Percentiles rank a stretch among this genome's conserved stretches.
Conservation (phyloP, 1,140 invertebrate species). For the Fragariocoptes setiger region DNA sequence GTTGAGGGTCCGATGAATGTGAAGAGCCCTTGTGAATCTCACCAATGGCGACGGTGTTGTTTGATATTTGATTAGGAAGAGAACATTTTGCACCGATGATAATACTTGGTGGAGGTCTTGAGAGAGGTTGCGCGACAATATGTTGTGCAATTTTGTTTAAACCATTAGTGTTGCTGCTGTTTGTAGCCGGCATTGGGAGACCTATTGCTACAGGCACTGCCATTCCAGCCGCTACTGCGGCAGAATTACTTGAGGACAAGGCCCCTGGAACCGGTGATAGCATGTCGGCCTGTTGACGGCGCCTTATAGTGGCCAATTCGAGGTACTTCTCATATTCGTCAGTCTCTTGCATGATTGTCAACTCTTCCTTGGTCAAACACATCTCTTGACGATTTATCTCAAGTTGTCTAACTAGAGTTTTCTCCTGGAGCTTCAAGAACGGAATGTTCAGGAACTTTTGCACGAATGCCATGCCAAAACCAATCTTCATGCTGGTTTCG, state of each 20-base stretch:
- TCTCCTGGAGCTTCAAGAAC: slow-evolving; percentile 60
- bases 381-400: slow-evolving; percentile 59
- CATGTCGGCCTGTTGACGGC: slow-evolving; percentile 31
- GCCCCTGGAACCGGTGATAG: slow-evolving; percentile 16
- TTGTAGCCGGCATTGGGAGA: slow-evolving; percentile 7
- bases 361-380: slow-evolving; percentile 40
- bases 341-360: slow-evolving; percentile 45
- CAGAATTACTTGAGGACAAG: slow-evolving; percentile 5
- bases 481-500: slow-evolving; percentile 81
- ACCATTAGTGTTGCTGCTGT: neutral
- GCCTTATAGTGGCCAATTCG: slow-evolving; percentile 32
- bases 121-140: neutral
- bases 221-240: slow-evolving; percentile 7
- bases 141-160: neutral
- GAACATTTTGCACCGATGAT: slow-evolving; percentile 9
- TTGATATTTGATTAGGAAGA: slow-evolving; percentile 4
- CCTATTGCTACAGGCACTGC: slow-evolving; percentile 9
- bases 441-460: slow-evolving; percentile 90
- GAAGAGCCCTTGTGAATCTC: neutral
- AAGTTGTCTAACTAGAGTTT: slow-evolving; percentile 51
- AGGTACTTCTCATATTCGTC: slow-evolving; percentile 58
- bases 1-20: neutral
- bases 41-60: neutral
- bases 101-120: slow-evolving; percentile 7
- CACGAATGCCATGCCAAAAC: slow-evolving; percentile 65